phyloP scores from a whole-genome alignment of 2,888 invertebrate genomes.

The Blera fallax region DNA sequence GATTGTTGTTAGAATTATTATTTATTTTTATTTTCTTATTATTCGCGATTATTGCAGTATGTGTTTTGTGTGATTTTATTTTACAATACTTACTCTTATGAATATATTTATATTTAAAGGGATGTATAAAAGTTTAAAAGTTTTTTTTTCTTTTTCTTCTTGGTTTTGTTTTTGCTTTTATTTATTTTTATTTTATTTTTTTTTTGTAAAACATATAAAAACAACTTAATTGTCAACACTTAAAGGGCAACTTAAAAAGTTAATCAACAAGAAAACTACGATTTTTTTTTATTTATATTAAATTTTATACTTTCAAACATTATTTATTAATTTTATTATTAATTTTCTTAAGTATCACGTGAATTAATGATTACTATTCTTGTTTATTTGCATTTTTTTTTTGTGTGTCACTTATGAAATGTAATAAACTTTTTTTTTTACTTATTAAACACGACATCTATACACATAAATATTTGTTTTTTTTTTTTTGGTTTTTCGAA shows the following conservation, averaged over 20 bases:
- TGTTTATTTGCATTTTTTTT: slow-evolving; percentile 8
- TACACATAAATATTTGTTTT: slow-evolving; percentile 44
- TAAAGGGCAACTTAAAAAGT: slow-evolving; percentile 66
- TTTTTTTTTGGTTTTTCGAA: slow-evolving; percentile 24
- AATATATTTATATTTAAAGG: slow-evolving; percentile 67
- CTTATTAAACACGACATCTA: slow-evolving; percentile 63
- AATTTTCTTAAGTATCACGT: slow-evolving; percentile 65
- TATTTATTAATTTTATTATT: slow-evolving; percentile 35
- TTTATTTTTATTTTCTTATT: neutral
- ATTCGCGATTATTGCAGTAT: slow-evolving; percentile 59
- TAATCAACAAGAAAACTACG: slow-evolving; percentile 70
- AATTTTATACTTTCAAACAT: slow-evolving; percentile 43
- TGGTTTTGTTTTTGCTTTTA: slow-evolving; percentile 23
- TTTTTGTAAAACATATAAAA: slow-evolving; percentile 69
- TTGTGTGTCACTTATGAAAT: slow-evolving; percentile 45
- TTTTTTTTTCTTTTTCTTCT: slow-evolving; percentile 37
- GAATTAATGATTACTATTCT: slow-evolving; percentile 55
- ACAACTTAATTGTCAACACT: slow-evolving; percentile 70
- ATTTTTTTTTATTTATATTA: slow-evolving; percentile 39
- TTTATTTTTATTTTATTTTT: slow-evolving; percentile 7
- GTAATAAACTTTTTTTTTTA: slow-evolving; percentile 39
- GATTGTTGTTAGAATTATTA: slow-evolving; percentile 35
- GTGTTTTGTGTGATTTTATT: slow-evolving; percentile 44
- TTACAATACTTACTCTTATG: slow-evolving; percentile 62
- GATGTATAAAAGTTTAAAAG: slow-evolving; percentile 72